Conservation (phyloP, 2,113 vertebrate species). For the Lepus timidus region DNA sequence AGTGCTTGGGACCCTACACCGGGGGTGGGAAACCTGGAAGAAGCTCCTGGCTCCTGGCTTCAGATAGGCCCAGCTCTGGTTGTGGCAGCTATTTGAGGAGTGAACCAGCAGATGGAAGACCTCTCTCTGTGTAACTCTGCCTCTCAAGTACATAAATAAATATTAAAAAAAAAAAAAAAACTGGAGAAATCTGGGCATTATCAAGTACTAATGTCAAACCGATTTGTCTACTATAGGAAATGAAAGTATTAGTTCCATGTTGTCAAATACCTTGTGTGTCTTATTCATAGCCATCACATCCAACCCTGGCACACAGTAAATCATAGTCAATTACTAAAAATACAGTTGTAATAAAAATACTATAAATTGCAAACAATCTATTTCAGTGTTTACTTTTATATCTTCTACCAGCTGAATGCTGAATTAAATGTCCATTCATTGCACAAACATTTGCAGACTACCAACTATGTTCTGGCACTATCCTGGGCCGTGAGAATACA, state of each 20-base stretch:
- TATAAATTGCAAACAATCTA: background rate
- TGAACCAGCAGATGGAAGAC: too few species aligned
- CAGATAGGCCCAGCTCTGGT: too few species aligned
- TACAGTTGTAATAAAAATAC: background rate
- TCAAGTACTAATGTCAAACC: background rate
- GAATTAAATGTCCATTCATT: conserved; percentile 6
- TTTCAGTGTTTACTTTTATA: background rate
- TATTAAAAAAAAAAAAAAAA: too few species aligned
- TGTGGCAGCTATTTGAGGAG: too few species aligned
- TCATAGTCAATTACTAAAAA: conserved; percentile 4
- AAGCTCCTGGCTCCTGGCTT: too few species aligned
- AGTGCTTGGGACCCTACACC: too few species aligned
- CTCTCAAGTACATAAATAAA: too few species aligned
- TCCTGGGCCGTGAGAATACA: background rate
- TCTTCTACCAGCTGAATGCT: conserved; percentile 28
- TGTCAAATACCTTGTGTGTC: background rate
- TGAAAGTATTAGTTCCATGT: background rate
- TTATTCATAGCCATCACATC: conserved; percentile 12
- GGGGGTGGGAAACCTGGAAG: too few species aligned
- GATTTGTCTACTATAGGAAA: conserved; percentile 50
- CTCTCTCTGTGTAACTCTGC: too few species aligned
- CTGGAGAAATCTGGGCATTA: background rate
- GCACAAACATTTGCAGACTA: conserved; percentile 25
- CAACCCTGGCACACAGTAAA: background rate
- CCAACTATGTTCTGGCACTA: background rate